These are phyloP conservation scores for Podargus strigoides DNA, from an alignment of 2,797 vertebrate genomes.

Conservation along the genomic window DNA sequence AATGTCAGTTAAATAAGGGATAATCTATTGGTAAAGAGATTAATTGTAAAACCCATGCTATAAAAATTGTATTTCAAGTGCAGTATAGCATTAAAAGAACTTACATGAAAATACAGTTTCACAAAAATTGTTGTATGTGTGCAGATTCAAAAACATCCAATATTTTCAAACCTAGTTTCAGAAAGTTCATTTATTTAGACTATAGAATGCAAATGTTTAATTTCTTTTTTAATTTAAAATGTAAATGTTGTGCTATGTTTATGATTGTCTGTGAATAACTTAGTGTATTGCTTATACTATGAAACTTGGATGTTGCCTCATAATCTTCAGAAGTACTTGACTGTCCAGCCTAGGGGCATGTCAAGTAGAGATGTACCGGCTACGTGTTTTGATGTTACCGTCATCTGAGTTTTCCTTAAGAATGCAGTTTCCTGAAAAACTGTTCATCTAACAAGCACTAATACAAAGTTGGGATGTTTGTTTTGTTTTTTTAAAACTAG, in stretches of 20 bases:
- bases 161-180: not conserved
- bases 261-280: not conserved
- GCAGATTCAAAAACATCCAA: not conserved
- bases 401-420: not conserved
- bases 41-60: not conserved
- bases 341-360: not conserved
- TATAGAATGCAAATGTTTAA: not conserved
- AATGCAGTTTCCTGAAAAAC: not conserved
- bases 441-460: not conserved
- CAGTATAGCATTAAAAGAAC: not conserved
- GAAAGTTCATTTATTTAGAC: not conserved
- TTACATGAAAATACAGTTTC: not conserved
- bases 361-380: not conserved
- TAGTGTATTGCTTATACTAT: not conserved
- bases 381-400: not conserved
- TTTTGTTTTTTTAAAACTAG: not conserved
- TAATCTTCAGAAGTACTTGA: not conserved
- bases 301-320: not conserved
- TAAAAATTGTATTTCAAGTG: not conserved
- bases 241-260: not conserved
- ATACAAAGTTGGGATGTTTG: not conserved
- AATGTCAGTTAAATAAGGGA: not conserved
- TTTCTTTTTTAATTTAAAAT: not conserved
- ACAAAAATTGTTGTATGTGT: not conserved
- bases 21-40: not conserved